A percentile compares a stretch with the other conserved stretches of the same genome.
Evolutionary conservation across 2,113 vertebrate species (phyloP).

Genomic region (Choloepus hoffmanni): DNA sequence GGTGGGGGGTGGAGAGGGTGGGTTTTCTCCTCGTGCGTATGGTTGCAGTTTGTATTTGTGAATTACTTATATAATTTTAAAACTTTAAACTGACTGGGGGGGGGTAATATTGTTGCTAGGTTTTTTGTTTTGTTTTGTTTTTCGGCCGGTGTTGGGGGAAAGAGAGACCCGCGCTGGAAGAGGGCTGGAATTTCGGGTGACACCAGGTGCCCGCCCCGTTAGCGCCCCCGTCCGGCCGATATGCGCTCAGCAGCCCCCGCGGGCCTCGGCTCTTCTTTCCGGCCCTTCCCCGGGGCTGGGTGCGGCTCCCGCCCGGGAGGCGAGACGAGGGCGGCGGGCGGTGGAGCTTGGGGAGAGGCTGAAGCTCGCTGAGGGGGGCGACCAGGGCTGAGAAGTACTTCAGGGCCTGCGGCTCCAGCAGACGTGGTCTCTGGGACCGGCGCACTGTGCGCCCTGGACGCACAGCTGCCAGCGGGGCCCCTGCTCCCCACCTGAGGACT

Average conservation of each 20-base stretch:
- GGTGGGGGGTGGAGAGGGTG: too few relatives aligned
- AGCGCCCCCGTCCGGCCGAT: not conserved
- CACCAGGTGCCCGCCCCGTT: too few relatives aligned
- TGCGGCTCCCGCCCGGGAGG: not conserved
- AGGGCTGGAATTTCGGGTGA: not conserved
- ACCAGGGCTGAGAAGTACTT: too few relatives aligned
- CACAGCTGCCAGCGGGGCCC: not conserved
- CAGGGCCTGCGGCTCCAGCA: too few relatives aligned
- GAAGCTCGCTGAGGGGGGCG: too few relatives aligned
- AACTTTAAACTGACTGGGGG: not conserved
- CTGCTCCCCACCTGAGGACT: too few relatives aligned
- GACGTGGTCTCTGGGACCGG: too few relatives aligned
- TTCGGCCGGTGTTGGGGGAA: not conserved
- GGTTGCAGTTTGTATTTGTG: not conserved
- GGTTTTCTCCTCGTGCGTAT: not conserved
- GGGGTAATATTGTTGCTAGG: not conserved
- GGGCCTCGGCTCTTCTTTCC: too few relatives aligned
- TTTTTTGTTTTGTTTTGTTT: too few relatives aligned
- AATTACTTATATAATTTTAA: not conserved
- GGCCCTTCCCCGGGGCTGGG: not conserved
- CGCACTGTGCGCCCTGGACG: not conserved
- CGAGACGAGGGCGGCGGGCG: fast-evolving
- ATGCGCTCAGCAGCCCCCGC: not conserved
- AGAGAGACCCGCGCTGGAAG: too few relatives aligned
- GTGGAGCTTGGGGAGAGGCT: not conserved